These are phyloP conservation scores for Phymatocera aterrima DNA, from an alignment of 2,888 invertebrate species.

Conservation along the genomic window DNA sequence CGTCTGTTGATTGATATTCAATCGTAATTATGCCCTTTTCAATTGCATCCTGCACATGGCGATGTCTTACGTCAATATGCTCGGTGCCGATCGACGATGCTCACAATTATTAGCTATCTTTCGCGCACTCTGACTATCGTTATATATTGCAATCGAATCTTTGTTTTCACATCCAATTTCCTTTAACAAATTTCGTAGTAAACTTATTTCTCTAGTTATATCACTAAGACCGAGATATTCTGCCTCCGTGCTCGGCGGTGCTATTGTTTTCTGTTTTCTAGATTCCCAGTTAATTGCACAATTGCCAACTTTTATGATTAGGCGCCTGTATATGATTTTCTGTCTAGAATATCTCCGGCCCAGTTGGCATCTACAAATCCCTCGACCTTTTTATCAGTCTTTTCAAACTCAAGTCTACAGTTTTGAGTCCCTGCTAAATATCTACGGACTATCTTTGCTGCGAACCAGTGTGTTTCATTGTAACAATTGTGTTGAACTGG, in stretches of 20 bases:
- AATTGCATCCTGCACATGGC: not conserved
- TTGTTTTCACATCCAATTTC: not conserved
- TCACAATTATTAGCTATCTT: slow-evolving; percentile 41
- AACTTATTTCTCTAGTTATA: not conserved
- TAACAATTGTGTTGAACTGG: slow-evolving; percentile 64
- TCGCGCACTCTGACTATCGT: slow-evolving; percentile 59
- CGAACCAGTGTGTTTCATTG: slow-evolving; percentile 55
- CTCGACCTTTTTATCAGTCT: slow-evolving; percentile 49
- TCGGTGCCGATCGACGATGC: slow-evolving; percentile 52
- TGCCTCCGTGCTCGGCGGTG: not conserved
- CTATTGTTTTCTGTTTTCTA: not conserved
- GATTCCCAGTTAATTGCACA: not conserved
- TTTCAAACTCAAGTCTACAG: slow-evolving; percentile 54
- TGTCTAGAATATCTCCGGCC: slow-evolving; percentile 60
- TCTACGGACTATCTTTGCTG: slow-evolving; percentile 61
- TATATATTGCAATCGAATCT: slow-evolving; percentile 1
- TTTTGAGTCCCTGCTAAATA: slow-evolving; percentile 59
- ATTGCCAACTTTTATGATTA: not conserved
- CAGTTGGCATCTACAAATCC: slow-evolving; percentile 66
- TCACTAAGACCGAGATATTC: not conserved
- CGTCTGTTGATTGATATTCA: slow-evolving; percentile 52
- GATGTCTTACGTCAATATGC: slow-evolving; percentile 12
- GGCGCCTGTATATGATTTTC: slow-evolving; percentile 52
- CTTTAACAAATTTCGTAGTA: not conserved
- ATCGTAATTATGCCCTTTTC: slow-evolving; percentile 57